Base-by-base conservation (phyloP, 2,888 invertebrate genomes). In the Steromphala cineraria region DNA sequence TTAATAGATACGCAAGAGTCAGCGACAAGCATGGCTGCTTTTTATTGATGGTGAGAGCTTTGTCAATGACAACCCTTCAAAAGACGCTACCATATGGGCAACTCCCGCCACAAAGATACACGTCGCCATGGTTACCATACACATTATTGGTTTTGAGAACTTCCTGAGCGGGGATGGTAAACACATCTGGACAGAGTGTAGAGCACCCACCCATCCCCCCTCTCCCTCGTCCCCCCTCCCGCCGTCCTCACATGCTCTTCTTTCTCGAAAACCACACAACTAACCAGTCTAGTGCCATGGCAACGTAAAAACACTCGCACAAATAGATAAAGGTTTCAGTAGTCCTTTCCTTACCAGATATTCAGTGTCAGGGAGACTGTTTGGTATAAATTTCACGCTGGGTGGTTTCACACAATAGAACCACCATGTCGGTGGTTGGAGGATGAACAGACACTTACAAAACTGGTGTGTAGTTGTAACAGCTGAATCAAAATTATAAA, bases 111-210 rank as follows among this genome's bases (percentile, higher is more conserved):
- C 80, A 55, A 71, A 80, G 28, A 56, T 53, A 77, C 81, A 85
- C 78, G 86, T 88, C 79, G 53, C 84, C 85, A 88, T 88, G 83
- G 85, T 75, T 84, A 87, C 88, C 24, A 76, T 86, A 87, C 84
- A 87, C 87, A 85, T 80, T 79, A 81, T 75, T 71, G 74, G 67
- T 67, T 67, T 77, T 78, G 24, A 76, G 56, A 71, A 75, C 80
- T 82, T 80, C 77, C 55, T 75, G 74, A 36, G 79, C 76, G 53
- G 24, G 62, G 62, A 24, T 62, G 62, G 62, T 62, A 62, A 62
- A 62, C 62, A 62, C 62, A 62, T 62, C 62, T 62, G 62, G 62
- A 62, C 28, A 24, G 62, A 3, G 62, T 24, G 62, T 15, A 15
- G 28, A 46, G 46, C 46, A 46, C 13, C 46, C 46, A 1, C 13